Conservation (phyloP, 1,140 invertebrate genomes). For the Batillaria attramentaria region DNA sequence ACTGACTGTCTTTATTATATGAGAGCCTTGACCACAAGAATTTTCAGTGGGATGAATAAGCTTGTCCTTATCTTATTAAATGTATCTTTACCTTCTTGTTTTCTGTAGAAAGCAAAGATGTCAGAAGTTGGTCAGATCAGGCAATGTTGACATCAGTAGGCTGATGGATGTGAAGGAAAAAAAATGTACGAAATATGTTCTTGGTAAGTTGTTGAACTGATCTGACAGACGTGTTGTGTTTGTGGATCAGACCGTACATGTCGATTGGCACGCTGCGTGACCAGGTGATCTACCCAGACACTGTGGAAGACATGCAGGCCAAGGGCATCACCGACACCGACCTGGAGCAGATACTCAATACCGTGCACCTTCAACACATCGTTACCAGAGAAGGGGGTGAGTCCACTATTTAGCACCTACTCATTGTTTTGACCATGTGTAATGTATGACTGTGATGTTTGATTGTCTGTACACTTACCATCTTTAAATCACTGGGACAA, state of each 20-base stretch:
- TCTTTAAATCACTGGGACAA: neutral
- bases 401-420: neutral
- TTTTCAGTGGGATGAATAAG: too few species aligned
- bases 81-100: too few species aligned
- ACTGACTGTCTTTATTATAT: too few species aligned
- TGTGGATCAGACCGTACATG: slow-evolving; percentile 68
- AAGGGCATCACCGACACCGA: slow-evolving; percentile 64
- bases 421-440: neutral
- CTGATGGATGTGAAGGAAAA: too few species aligned
- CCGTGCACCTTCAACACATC: slow-evolving; percentile 69
- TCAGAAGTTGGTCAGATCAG: too few species aligned
- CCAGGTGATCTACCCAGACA: slow-evolving; percentile 72
- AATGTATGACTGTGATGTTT: neutral
- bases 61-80: too few species aligned
- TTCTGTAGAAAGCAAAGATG: too few species aligned
- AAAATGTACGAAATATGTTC: neutral
- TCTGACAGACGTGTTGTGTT: slow-evolving; percentile 26
- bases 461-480: neutral
- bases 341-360: slow-evolving; percentile 65
- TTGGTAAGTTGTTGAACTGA: neutral
- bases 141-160: too few species aligned
- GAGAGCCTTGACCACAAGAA: too few species aligned
- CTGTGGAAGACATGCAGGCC: slow-evolving; percentile 60
- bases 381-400: slow-evolving; percentile 69
- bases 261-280: slow-evolving; percentile 69